Conservation (phyloP, 1,140 invertebrate species). For the Thrips palmi region DNA sequence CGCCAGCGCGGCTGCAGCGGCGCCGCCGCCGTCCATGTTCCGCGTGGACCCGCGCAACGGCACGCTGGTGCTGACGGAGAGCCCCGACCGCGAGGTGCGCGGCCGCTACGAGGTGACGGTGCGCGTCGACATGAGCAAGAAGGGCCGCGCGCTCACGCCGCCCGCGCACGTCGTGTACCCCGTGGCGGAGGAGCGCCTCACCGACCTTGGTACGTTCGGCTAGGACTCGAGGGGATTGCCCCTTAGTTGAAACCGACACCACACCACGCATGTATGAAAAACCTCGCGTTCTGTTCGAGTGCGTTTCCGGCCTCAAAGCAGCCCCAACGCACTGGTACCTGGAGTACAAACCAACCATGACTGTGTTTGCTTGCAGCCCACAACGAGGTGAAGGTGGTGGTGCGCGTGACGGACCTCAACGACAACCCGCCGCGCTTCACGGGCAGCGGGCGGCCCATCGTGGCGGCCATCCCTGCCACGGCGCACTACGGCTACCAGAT, state of each 20-base stretch:
- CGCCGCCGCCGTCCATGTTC: conserved; percentile 31
- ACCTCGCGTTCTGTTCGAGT: no score
- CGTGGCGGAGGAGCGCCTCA: conserved; percentile 41
- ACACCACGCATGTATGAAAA: no score
- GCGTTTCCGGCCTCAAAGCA: no score
- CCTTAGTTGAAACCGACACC: no score
- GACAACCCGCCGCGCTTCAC: conserved; percentile 62
- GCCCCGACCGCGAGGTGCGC: conserved; percentile 45
- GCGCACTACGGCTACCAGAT: conserved; percentile 64
- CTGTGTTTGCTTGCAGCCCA: conserved; percentile 22
- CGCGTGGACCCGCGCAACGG: conserved; percentile 51
- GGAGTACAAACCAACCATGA: no score
- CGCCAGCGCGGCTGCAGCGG: no score
- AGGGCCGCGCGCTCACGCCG: conserved; percentile 33
- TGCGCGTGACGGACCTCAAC: conserved; percentile 60
- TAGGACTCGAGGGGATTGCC: no score
- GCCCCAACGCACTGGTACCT: no score
- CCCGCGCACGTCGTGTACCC: conserved; percentile 48
- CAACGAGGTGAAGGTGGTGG: conserved; percentile 47
- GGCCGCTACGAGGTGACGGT: conserved; percentile 45
- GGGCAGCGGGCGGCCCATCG: conserved; percentile 45
- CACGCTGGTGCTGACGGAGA: conserved; percentile 42
- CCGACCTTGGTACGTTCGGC: conserved; percentile 32
- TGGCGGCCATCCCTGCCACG: conserved; percentile 57
- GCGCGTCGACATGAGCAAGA: conserved; percentile 42